A percentile compares a stretch with the other conserved stretches of the same genome.
Evolutionary conservation across 2,888 invertebrate species (phyloP).

Genomic region (Pilophorus perplexus): DNA sequence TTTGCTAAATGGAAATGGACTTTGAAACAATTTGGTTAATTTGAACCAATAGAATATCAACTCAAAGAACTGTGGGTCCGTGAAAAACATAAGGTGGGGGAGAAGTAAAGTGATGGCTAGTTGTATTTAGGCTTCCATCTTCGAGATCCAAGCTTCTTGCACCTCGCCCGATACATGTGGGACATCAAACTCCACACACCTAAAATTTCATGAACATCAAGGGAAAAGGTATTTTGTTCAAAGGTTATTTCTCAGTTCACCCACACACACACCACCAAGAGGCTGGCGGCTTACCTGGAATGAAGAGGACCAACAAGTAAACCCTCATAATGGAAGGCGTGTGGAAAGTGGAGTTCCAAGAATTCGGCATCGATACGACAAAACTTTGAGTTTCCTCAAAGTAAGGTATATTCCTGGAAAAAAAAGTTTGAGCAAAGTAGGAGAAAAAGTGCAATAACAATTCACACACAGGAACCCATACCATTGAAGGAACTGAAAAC

Average conservation of each 20-base stretch:
- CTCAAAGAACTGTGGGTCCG: too few species aligned
- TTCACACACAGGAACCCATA: too few species aligned
- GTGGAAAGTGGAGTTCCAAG: slow-evolving; percentile 81
- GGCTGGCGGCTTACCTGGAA: slow-evolving; percentile 68
- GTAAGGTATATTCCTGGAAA: slow-evolving; percentile 74
- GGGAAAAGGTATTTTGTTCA: not conserved
- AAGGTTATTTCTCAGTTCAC: not conserved
- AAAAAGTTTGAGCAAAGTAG: not conserved
- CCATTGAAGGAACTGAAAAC: not conserved
- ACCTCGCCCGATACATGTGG: slow-evolving; percentile 76
- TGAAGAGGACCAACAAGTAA: slow-evolving; percentile 71
- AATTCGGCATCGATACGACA: slow-evolving; percentile 75
- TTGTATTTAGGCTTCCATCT: slow-evolving; percentile 44
- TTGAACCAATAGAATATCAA: too few species aligned
- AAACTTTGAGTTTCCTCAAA: slow-evolving; percentile 80
- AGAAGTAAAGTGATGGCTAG: not conserved
- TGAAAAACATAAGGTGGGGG: too few species aligned
- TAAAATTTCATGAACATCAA: slow-evolving; percentile 48
- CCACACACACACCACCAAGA: not conserved
- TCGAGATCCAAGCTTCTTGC: slow-evolving; percentile 57
- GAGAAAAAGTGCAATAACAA: too few species aligned
- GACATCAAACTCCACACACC: slow-evolving; percentile 73
- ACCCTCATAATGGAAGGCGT: slow-evolving; percentile 75
- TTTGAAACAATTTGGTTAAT: too few species aligned
- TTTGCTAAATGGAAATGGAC: too few species aligned